A percentile compares a stretch with the other conserved stretches of the same genome.
Evolutionary conservation across 2,888 invertebrate species (phyloP).

Genomic region (Plagodis dolabraria): DNA sequence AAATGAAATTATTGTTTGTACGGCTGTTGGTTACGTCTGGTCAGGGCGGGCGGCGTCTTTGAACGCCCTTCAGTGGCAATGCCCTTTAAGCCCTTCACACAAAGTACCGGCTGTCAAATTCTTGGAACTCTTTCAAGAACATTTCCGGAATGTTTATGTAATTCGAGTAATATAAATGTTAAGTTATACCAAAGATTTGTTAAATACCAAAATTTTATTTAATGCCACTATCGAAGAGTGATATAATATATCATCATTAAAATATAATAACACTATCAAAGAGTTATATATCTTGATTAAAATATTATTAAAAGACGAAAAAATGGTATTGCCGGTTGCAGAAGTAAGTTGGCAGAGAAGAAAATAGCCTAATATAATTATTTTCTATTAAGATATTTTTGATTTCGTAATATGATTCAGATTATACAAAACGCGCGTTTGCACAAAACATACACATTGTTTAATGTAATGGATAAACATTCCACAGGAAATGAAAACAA

Average conservation of each 20-base stretch:
- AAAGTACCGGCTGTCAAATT: conserved; percentile 33
- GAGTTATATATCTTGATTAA: too few species aligned
- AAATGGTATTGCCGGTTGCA: too few species aligned
- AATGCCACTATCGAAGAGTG: too few species aligned
- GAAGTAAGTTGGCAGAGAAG: too few species aligned
- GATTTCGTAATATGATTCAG: conserved; percentile 10
- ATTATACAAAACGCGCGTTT: conserved; percentile 2
- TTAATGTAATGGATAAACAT: conserved; percentile 35
- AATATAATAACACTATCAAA: too few species aligned
- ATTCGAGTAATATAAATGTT: too few species aligned
- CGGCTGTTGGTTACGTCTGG: conserved; percentile 41
- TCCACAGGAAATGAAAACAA: conserved; percentile 41
- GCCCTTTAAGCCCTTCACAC: conserved; percentile 43
- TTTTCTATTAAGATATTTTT: conserved; percentile 3
- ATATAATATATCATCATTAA: too few species aligned
- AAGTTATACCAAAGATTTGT: too few species aligned
- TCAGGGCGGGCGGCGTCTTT: conserved; percentile 50
- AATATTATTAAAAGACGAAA: too few species aligned
- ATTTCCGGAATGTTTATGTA: background rate
- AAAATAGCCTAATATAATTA: background rate
- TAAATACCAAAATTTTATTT: too few species aligned
- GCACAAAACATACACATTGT: conserved; percentile 19
- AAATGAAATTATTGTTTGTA: conserved; percentile 22
- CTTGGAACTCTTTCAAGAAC: conserved; percentile 27
- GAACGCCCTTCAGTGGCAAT: conserved; percentile 49